A percentile compares a stretch with the other conserved stretches of the same genome.
These are phyloP conservation scores for Callocephalon fimbriatum DNA, from an alignment of 2,113 vertebrate species.

Conservation along the genomic window DNA sequence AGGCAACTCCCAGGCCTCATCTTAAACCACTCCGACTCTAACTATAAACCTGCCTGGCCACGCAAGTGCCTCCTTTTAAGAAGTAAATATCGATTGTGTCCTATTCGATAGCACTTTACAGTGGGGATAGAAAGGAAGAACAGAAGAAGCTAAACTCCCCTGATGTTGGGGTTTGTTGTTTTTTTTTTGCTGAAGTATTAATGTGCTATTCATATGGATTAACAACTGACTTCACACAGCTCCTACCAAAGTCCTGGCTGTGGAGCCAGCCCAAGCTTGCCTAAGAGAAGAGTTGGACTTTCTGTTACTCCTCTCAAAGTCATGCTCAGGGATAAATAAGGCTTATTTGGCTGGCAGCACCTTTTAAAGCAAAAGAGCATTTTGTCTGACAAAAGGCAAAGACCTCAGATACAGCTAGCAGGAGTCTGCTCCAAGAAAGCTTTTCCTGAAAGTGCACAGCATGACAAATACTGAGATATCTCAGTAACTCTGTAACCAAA, in stretches of 20 bases:
- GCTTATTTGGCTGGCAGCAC: neutral
- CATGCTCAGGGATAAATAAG: neutral
- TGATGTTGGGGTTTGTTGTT: neutral
- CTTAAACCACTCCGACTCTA: conserved; percentile 10
- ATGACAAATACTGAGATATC: fast-evolving
- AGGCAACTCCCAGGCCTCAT: neutral
- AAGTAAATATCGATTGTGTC: neutral
- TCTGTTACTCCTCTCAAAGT: neutral
- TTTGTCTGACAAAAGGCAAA: neutral
- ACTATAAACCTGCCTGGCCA: neutral
- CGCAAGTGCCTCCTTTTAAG: neutral
- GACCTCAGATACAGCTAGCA: neutral
- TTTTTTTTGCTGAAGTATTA: neutral
- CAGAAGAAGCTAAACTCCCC: neutral
- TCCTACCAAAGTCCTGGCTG: neutral
- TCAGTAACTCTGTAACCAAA: neutral
- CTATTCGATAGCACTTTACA: neutral
- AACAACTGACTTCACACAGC: neutral
- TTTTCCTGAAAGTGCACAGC: neutral
- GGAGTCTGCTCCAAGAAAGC: neutral
- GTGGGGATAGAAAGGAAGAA: neutral
- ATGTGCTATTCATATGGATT: neutral
- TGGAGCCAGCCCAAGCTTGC: neutral
- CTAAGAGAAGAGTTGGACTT: neutral
- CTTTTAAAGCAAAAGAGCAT: neutral